phyloP scores from a whole-genome alignment of 2,113 vertebrate genomes.

The Emberiza fucata region DNA sequence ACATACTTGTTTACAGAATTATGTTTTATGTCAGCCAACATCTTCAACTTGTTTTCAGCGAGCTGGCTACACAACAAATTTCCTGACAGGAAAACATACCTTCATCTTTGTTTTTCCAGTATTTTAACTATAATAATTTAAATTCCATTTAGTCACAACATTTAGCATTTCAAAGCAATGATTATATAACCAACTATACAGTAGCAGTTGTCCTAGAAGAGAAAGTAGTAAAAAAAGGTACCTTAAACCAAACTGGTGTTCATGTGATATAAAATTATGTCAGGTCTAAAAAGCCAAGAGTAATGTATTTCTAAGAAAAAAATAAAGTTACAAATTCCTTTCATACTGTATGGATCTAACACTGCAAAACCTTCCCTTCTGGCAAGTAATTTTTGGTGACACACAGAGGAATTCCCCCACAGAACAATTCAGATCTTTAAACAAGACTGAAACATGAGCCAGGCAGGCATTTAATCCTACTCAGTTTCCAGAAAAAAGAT shows the following conservation, averaged over 20 bases:
- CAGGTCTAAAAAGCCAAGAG: not conserved
- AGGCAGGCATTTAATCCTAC: not conserved
- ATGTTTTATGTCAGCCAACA: not conserved
- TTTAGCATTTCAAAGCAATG: not conserved
- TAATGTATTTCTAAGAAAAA: not conserved
- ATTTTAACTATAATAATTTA: not conserved
- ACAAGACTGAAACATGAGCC: not conserved
- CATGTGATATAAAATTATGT: not conserved
- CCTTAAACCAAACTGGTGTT: not conserved
- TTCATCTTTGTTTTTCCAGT: not conserved
- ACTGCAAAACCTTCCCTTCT: not conserved
- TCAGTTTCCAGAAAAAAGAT: not conserved
- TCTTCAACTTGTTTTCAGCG: not conserved
- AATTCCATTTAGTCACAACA: not conserved
- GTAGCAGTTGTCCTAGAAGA: not conserved
- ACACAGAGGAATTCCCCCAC: not conserved
- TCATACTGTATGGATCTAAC: not conserved
- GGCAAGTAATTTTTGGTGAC: not conserved
- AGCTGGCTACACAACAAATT: not conserved
- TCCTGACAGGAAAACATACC: not conserved
- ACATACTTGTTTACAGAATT: not conserved
- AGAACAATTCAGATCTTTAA: not conserved
- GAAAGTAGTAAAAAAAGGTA: not conserved
- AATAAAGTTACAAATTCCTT: not conserved
- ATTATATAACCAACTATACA: not conserved